Base-by-base conservation (phyloP, 1,140 invertebrate species). In the Zaprionus ornatus region DNA sequence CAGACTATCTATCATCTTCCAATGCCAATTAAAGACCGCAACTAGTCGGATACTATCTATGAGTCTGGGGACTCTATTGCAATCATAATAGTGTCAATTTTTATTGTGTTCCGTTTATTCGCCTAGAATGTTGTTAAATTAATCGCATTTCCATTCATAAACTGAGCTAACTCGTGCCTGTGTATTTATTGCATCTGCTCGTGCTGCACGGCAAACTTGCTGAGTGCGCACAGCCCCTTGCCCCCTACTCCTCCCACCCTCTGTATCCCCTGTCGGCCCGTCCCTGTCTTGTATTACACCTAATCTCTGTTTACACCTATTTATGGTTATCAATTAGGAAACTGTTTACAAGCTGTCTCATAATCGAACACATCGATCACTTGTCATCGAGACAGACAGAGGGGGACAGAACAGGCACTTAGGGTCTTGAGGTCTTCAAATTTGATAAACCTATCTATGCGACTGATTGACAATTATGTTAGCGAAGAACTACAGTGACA, bases 71-170 rank as follows among this genome's bases (percentile, higher is more conserved):
- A 4, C 4, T 48, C 17, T 10, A 12, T 48, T 17, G 35, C 3
- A 37, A 37, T 37, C 35, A 15, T 37, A 37, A 37, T 37, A 37
- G 13, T 37, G 13, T 37, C 12, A 15, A 37, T 4, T 15, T 12
- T 37, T 37, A 37, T 37, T 12, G 35, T 15, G 13, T n/a, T 9
- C n/a, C 1, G 40, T 17, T 17, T 45, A 45, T 45, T 59, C 59
- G 68, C 54, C 68, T 68, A n/a, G 63, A 57, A 70, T 72, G 72
- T 64, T 72, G 55, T 83, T 83, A 84, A 83, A 68, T 66, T 72
- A 65, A 77, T 80, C 57, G 48, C 45, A 48, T 23, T 60, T 74
- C 60, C 81, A 83, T 84, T 73, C 73, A 77, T 64, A 35, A 61
- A 55, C 19, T 60, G 10, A 1, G 4, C 27, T 48, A 70, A 79